Evolutionary conservation across 2,797 vertebrate genomes (phyloP), one percentile per base, ranked within the genome.

Genomic region (Amblyraja radiata): DNA sequence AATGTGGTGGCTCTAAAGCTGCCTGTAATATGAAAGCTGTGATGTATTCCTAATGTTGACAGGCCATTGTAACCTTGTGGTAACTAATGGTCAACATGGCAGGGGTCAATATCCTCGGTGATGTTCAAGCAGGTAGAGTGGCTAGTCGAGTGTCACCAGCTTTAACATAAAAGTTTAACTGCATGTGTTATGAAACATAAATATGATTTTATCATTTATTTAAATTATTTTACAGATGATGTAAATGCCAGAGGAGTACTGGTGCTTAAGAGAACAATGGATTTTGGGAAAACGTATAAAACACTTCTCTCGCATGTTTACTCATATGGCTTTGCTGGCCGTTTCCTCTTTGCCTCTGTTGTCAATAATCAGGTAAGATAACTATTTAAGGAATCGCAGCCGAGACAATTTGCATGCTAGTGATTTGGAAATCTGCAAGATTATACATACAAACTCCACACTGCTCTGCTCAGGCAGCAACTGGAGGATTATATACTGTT

Each of bases 331-430:
- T 97, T 97, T 95, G 97, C 97, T 0, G 97, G 97, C 80, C 94
- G 96, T 0, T 97, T 97, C 93, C 95, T 97, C 76, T 97, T 97
- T 95, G 97, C 97, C 93, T 97, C 97, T 0, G 96, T 97, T 93
- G 96, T 97, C 95, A 96, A 97, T 93, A 96, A 96, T 61, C 78
- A 94, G 93, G 97, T 93, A 93, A 83, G 74, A 71, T 39, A 36
- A 36, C 46, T 18, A 32, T 54, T 14, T 78, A 36, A 78, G n/a
- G 77, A 78, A 2, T 36, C 14, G 77, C 18, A 36, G 74, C 76
- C 5, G 10, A 0, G 76, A 78, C 16, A 32, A 8, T 16, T 86
- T 86, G 11, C 61, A 65, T 9, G n/a, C 61, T 25, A 58, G 28
- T n/a, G 1, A 61, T 25, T 28, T 84, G 54, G 14, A 11, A 84